A percentile compares a stretch with the other conserved stretches of the same genome.
These are phyloP conservation scores for Oxystoma pomonae DNA, from an alignment of 2,888 invertebrate species.

Conservation along the genomic window DNA sequence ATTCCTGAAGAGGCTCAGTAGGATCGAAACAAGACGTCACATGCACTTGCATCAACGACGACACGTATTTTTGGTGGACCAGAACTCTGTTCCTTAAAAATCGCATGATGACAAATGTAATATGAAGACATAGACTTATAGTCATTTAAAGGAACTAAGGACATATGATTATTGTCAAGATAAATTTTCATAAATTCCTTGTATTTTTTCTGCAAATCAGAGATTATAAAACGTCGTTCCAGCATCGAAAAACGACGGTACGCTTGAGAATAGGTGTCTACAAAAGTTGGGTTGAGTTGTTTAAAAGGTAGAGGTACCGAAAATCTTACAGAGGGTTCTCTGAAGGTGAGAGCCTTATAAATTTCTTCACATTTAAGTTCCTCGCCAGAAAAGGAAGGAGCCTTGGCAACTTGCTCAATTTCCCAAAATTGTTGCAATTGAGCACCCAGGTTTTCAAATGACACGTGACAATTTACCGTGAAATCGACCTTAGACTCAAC, in stretches of 20 bases:
- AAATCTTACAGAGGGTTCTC: background rate
- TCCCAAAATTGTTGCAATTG: background rate
- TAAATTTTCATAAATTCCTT: background rate
- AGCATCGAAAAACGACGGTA: background rate
- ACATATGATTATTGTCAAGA: background rate
- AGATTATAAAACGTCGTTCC: background rate
- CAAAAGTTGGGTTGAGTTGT: background rate
- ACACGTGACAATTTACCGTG: background rate
- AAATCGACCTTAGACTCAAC: background rate
- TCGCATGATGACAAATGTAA: background rate
- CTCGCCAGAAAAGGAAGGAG: background rate
- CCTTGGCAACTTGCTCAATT: background rate
- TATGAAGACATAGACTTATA: background rate
- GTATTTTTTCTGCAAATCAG: background rate
- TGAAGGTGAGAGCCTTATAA: background rate
- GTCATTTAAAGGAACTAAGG: background rate
- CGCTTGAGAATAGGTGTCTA: background rate
- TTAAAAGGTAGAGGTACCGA: background rate
- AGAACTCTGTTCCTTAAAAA: background rate
- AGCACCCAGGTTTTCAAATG: background rate
- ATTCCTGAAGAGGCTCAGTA: background rate
- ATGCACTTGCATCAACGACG: background rate
- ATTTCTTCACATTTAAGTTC: background rate
- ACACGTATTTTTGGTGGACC: background rate
- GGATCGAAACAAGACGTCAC: too few relatives aligned